Evolutionary conservation across 2,797 vertebrate genomes (phyloP).

Genomic region (Microchirus variegatus): DNA sequence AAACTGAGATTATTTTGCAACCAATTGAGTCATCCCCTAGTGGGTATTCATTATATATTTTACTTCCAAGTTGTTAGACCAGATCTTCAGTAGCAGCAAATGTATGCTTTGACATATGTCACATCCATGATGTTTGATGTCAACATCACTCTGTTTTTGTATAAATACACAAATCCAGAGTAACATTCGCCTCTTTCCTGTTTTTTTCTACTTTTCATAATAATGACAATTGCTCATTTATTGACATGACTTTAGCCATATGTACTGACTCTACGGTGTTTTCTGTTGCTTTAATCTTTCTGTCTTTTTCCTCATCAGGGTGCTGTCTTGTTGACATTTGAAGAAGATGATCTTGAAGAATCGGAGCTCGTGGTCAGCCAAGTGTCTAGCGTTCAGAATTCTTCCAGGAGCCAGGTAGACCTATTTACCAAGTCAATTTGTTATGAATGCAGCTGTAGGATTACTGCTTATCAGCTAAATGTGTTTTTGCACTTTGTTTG

Average conservation of each 20-base stretch:
- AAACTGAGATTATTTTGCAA: no score
- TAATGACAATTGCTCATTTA: constrained; percentile 3
- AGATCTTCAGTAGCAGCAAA: no score
- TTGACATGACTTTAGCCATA: background rate
- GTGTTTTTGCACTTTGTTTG: background rate
- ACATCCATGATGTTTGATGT: background rate
- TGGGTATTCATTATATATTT: no score
- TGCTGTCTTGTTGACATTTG: constrained; percentile 82
- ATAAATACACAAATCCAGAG: no score
- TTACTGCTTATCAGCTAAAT: background rate
- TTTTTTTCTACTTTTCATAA: background rate
- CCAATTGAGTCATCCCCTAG: no score
- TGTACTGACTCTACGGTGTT: background rate
- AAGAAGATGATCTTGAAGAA: constrained; percentile 82
- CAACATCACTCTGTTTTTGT: background rate
- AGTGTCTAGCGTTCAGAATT: constrained; percentile 83
- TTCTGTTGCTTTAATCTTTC: constrained; percentile 4
- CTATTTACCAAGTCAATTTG: background rate
- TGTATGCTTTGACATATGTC: background rate
- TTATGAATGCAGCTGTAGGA: background rate
- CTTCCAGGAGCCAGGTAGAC: constrained; percentile 86
- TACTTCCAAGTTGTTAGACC: no score
- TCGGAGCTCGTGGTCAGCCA: constrained; percentile 84
- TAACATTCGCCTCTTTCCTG: background rate
- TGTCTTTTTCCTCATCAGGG: constrained; percentile 74